These are phyloP conservation scores for Diachrysia chrysitis DNA, from an alignment of 2,888 invertebrate species.

Conservation along the genomic window DNA sequence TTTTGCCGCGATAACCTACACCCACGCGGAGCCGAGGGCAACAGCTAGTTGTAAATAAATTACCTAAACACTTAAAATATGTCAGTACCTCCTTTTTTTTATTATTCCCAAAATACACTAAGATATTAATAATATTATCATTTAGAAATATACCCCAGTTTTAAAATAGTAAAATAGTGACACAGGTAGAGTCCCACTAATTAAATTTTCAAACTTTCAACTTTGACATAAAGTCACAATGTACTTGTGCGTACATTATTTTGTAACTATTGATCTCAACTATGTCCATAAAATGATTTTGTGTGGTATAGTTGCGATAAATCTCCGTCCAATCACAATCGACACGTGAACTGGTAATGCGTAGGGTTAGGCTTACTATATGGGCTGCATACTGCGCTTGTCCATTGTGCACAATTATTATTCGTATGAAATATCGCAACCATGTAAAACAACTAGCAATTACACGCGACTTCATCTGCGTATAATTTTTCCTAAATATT, in stretches of 20 bases:
- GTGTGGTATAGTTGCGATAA: constrained; percentile 56
- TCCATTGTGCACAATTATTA: constrained; percentile 23
- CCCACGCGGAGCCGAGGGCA: too few species aligned
- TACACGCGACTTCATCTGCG: too few species aligned
- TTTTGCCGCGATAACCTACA: too few species aligned
- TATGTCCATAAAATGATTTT: constrained; percentile 33
- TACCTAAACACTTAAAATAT: too few species aligned
- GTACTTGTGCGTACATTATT: not conserved
- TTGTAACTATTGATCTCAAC: constrained; percentile 26
- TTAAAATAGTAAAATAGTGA: too few species aligned
- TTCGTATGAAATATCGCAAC: constrained; percentile 20
- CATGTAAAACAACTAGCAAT: constrained; percentile 15
- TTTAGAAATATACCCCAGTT: too few species aligned
- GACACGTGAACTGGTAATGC: constrained; percentile 42
- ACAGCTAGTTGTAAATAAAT: too few species aligned
- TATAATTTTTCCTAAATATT: too few species aligned
- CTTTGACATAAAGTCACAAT: not conserved
- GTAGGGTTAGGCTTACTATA: constrained; percentile 44
- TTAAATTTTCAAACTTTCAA: not conserved
- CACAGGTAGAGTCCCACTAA: not conserved
- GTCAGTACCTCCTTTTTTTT: too few species aligned
- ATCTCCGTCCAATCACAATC: constrained; percentile 49
- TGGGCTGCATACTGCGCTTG: constrained; percentile 13
- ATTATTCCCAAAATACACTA: too few species aligned
- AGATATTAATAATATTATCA: too few species aligned